These are phyloP conservation scores for Gymnogyps californianus DNA, from an alignment of 2,113 vertebrate genomes.

Conservation along the genomic window DNA sequence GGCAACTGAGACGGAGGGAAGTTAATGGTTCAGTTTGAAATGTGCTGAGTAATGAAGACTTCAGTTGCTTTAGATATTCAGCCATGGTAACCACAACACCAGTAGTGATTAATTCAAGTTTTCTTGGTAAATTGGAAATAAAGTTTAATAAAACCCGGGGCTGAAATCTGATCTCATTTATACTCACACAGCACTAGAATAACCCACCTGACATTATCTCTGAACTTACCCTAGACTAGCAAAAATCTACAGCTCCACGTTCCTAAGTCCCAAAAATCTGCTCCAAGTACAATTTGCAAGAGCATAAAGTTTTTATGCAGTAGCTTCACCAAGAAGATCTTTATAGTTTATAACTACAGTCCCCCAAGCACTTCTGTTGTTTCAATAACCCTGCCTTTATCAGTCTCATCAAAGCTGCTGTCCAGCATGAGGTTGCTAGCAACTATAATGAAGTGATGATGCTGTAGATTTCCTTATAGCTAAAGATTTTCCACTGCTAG, in stretches of 20 bases:
- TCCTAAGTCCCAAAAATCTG: neutral
- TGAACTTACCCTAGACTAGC: neutral
- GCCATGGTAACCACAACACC: neutral
- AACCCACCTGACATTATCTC: neutral
- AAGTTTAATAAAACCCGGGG: neutral
- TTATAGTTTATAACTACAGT: neutral
- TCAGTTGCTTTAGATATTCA: neutral
- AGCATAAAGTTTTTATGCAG: neutral
- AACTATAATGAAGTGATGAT: constrained; percentile 35
- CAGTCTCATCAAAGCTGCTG: constrained; percentile 37
- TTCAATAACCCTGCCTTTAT: constrained; percentile 29
- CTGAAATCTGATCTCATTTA: neutral
- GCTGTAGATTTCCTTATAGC: constrained; percentile 23
- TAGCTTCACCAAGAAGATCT: neutral
- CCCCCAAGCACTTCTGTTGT: neutral
- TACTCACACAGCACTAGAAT: neutral
- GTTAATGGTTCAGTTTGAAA: neutral
- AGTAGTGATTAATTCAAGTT: neutral
- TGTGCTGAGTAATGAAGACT: neutral
- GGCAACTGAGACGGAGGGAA: neutral
- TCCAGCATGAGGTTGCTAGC: constrained; percentile 22
- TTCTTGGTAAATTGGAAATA: neutral
- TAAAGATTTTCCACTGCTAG: constrained; percentile 41
- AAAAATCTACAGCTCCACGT: neutral
- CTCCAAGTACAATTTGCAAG: neutral